Evolutionary conservation across 2,113 vertebrate genomes (phyloP).

Genomic region (Oryctolagus cuniculus): mOryCun1.1 NC_091433.1:143252001-143252500

Average conservation of each 20-base stretch:
- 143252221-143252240: neutral
- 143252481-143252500: neutral
- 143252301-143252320: slow-evolving; percentile 47
- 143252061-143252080: neutral
- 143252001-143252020: neutral
- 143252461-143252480: slow-evolving; percentile 60
- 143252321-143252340: slow-evolving; percentile 48
- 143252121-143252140: neutral
- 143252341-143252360: slow-evolving; percentile 56
- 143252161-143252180: neutral
- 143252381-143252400: slow-evolving; percentile 72
- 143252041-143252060: neutral
- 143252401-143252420: slow-evolving; percentile 62
- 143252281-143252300: slow-evolving; percentile 66
- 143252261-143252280: slow-evolving; percentile 20
- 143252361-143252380: slow-evolving; percentile 64
- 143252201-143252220: neutral
- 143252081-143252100: neutral
- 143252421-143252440: slow-evolving; percentile 62
- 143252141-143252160: neutral
- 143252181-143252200: neutral
- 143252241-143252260: slow-evolving; percentile 45
- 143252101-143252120: neutral
- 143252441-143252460: slow-evolving; percentile 63
- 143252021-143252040: neutral